Evolutionary conservation across 2,797 vertebrate genomes (phyloP), one percentile per base, ranked within the genome.

Genomic region (Amphiprion clarkii): DNA sequence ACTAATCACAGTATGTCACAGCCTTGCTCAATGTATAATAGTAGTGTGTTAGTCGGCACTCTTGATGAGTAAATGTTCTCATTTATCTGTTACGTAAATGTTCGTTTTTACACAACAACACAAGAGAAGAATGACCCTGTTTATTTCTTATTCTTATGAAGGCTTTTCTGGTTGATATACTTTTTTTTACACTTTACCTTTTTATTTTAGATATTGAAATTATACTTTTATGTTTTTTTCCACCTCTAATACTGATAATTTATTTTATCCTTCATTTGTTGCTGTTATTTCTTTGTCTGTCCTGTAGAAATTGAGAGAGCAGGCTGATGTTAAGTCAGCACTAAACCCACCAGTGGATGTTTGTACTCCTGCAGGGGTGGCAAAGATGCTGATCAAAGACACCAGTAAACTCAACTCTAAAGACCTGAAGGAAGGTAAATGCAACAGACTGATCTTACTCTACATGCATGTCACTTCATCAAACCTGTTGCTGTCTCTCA

Each of bases 351-450:
- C 84, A 2, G 25, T 86, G 36, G 92, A 97, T 79, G 84, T 96
- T 76, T 95, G 87, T 42, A 97, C 94, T 76, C 96, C 95, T 0
- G 93, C 95, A 73, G 96, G 96, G n/a, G 95, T 98, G 73, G 95
- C 96, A 60, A 95, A 95, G 69, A 95, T 98, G 92, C 91, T 98
- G 82, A 97, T 96, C 71, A 96, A 95, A 88, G 91, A 95, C 72
- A 88, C 91, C 17, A 95, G 93, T 60, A 97, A 96, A 91, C 21
- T 95, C 72, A 95, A 87, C 88, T 87, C 89, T 69, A 97, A 93
- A 89, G 92, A 95, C 46, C 81, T 96, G 71, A 95, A 87, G 88
- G 89, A 96, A 93, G 96, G 98, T 98, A 94, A 89, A 60, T 57
- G 23, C 36, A 57, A 13, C 44, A 1, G 10, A n/a, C 2, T n/a